phyloP scores from a whole-genome alignment of 2,113 vertebrate species.

The Opisthocomus hoazin region DNA sequence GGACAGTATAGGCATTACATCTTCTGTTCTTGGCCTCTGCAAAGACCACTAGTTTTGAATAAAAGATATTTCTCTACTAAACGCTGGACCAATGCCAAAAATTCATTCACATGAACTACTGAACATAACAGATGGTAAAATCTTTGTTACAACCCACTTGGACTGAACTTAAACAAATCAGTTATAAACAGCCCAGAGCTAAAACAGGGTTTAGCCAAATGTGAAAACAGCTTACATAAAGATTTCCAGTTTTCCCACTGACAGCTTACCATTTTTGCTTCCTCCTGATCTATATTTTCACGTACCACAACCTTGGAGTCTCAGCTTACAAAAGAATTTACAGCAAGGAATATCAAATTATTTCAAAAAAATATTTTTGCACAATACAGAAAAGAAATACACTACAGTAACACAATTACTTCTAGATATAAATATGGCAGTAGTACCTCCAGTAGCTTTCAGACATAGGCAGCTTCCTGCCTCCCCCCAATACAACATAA shows the following conservation, averaged over 20 bases:
- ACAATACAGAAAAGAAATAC: not conserved
- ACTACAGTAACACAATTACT: not conserved
- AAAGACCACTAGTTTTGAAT: not conserved
- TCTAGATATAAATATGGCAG: not conserved
- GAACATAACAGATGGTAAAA: slow-evolving; percentile 28
- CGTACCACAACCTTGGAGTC: not conserved
- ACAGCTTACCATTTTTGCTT: not conserved
- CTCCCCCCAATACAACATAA: not conserved
- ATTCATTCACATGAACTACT: slow-evolving; percentile 11
- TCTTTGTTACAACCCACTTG: not conserved
- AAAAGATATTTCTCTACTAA: not conserved
- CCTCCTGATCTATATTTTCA: not conserved
- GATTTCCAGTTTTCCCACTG: not conserved
- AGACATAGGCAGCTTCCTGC: not conserved
- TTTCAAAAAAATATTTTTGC: not conserved
- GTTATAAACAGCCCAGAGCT: slow-evolving; percentile 23
- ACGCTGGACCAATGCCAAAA: not conserved
- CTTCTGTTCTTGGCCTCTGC: not conserved
- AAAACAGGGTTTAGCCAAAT: slow-evolving; percentile 3
- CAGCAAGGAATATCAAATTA: not conserved
- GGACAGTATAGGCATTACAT: not conserved
- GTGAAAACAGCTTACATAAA: not conserved
- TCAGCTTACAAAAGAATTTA: not conserved
- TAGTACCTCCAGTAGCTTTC: not conserved
- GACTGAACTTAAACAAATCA: slow-evolving; percentile 18